These are phyloP conservation scores for Lontra canadensis DNA, from an alignment of 2,113 vertebrate species.

Conservation along the genomic window DNA sequence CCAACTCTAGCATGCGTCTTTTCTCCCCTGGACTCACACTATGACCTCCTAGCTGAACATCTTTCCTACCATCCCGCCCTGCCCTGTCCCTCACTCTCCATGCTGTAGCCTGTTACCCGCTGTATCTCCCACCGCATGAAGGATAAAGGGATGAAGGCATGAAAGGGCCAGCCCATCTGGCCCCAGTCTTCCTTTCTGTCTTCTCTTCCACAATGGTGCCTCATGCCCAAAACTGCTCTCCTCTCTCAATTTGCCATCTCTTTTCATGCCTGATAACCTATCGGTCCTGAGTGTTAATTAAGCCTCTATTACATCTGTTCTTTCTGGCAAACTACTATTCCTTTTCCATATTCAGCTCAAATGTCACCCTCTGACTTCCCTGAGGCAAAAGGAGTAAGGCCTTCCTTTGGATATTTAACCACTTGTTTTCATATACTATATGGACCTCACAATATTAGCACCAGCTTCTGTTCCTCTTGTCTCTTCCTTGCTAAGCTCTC, in stretches of 20 bases:
- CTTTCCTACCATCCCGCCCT: background rate
- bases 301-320: background rate
- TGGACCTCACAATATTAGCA: background rate
- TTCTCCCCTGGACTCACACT: background rate
- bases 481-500: background rate
- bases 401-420: background rate
- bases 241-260: background rate
- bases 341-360: background rate
- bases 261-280: background rate
- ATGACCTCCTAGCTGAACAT: background rate
- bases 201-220: background rate
- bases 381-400: background rate
- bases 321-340: background rate
- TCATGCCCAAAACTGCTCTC: fast-evolving
- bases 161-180: background rate
- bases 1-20: background rate
- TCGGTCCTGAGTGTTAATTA: background rate
- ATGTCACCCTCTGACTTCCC: background rate
- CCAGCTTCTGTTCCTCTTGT: background rate
- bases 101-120: background rate
- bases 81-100: background rate
- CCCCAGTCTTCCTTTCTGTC: background rate
- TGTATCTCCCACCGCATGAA: background rate
- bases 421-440: background rate
- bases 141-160: background rate